Percentiles rank a stretch among this genome's conserved stretches.
These are phyloP conservation scores for Diprion similis DNA, from an alignment of 1,140 invertebrate genomes.

Conservation along the genomic window DNA sequence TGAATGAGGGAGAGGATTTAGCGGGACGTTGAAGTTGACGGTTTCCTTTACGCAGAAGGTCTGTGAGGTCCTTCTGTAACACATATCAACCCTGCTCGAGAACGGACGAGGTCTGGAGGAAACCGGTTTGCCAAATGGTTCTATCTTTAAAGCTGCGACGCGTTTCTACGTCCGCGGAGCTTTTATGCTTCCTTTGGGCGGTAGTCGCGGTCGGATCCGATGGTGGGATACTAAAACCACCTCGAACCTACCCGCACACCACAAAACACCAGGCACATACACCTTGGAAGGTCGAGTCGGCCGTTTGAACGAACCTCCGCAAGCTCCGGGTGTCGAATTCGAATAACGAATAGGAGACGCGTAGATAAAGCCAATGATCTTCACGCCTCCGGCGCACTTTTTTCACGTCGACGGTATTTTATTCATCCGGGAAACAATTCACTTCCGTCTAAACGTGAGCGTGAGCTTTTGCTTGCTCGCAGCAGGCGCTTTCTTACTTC, in stretches of 20 bases:
- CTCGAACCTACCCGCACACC: no score
- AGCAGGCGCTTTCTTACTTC: background rate
- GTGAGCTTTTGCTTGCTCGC: background rate
- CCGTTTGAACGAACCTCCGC: background rate
- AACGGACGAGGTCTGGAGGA: background rate
- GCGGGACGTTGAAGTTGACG: background rate
- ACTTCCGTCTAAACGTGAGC: no score
- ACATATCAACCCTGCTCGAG: no score
- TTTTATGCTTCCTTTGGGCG: constrained; percentile 13
- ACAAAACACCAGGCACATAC: no score
- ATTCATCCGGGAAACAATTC: background rate
- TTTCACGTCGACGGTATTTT: background rate
- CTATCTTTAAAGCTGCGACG: constrained; percentile 9
- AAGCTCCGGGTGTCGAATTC: background rate
- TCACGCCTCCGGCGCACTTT: background rate
- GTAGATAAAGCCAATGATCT: background rate
- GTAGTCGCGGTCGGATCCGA: background rate
- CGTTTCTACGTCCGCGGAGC: background rate
- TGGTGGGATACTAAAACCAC: no score
- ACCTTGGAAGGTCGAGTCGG: no score
- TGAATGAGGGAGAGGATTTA: no score
- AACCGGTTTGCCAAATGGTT: background rate
- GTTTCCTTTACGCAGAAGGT: background rate
- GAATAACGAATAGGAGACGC: background rate
- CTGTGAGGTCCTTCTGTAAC: background rate